Conservation (phyloP, 2,113 vertebrate species). For the Caranx melampygus region DNA sequence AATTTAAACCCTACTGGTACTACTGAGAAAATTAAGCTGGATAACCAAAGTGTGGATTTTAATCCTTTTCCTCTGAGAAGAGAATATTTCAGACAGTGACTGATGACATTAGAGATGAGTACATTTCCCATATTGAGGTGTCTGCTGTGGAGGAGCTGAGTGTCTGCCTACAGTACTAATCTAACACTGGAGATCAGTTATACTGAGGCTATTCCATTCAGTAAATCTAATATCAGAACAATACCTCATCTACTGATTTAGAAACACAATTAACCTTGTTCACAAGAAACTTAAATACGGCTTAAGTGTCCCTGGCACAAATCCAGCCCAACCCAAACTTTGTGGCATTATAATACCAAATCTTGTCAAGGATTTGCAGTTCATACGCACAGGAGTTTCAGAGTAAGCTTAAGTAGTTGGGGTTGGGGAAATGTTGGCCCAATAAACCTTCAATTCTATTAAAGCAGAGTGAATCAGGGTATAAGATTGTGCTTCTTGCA, state of each 20-base stretch:
- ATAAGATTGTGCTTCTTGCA: background rate
- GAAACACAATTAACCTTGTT: slow-evolving; percentile 56
- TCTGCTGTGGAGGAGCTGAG: background rate
- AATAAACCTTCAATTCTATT: slow-evolving; percentile 26
- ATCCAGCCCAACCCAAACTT: slow-evolving; percentile 19
- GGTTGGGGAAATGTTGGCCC: slow-evolving; percentile 12
- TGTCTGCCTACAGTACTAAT: slow-evolving; percentile 6
- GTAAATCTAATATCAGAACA: slow-evolving; percentile 48
- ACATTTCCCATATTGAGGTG: slow-evolving; percentile 40
- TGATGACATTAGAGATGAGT: slow-evolving; percentile 59
- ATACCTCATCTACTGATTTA: slow-evolving; percentile 30
- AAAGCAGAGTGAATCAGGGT: background rate
- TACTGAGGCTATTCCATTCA: slow-evolving; percentile 35
- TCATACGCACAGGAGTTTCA: slow-evolving; percentile 14
- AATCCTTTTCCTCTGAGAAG: slow-evolving; percentile 61
- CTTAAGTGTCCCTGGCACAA: slow-evolving; percentile 31
- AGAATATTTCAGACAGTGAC: slow-evolving; percentile 53
- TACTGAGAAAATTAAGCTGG: slow-evolving; percentile 48
- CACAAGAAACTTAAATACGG: slow-evolving; percentile 42
- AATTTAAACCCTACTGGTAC: slow-evolving; percentile 51
- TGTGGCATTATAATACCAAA: slow-evolving; percentile 35
- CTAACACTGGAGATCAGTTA: slow-evolving; percentile 33
- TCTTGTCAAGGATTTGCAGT: slow-evolving; percentile 23
- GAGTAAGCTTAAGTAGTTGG: slow-evolving; percentile 13
- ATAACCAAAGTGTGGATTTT: slow-evolving; percentile 52